Conservation (phyloP, 2,113 vertebrate species). For the Elephas maximus region DNA sequence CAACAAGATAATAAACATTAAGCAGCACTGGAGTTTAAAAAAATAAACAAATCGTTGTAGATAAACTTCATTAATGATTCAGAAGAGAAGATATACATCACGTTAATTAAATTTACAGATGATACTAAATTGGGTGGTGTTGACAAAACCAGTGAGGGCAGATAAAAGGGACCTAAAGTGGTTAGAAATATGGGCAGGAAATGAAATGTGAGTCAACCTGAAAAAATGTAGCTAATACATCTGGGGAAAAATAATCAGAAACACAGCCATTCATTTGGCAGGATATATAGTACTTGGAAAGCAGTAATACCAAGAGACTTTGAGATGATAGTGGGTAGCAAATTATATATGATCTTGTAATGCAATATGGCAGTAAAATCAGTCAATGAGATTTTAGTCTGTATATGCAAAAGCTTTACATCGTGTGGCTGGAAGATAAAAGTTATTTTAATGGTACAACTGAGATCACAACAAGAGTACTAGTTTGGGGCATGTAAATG, state of each 20-base stretch:
- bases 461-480: slow-evolving; percentile 36
- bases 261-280: slow-evolving; percentile 81
- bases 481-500: neutral
- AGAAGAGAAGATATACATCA: slow-evolving; percentile 80
- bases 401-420: slow-evolving; percentile 54
- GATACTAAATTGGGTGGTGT: slow-evolving; percentile 84
- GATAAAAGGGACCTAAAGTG: slow-evolving; percentile 85
- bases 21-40: slow-evolving; percentile 62
- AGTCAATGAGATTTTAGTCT: slow-evolving; percentile 74
- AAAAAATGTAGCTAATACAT: slow-evolving; percentile 83
- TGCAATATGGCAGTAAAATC: slow-evolving; percentile 74
- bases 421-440: neutral
- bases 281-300: slow-evolving; percentile 80
- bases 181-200: slow-evolving; percentile 86
- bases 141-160: slow-evolving; percentile 85
- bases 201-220: slow-evolving; percentile 84
- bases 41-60: slow-evolving; percentile 75
- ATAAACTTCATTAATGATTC: slow-evolving; percentile 85
- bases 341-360: slow-evolving; percentile 80
- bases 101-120: slow-evolving; percentile 89
- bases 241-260: slow-evolving; percentile 81
- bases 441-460: neutral
- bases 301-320: slow-evolving; percentile 80
- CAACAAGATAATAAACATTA: slow-evolving; percentile 70
- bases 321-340: slow-evolving; percentile 81